Evolutionary conservation across 2,113 vertebrate species (phyloP), one percentile per base, ranked within the genome.

Genomic region (zebrafish (Danio rerio)): DNA sequence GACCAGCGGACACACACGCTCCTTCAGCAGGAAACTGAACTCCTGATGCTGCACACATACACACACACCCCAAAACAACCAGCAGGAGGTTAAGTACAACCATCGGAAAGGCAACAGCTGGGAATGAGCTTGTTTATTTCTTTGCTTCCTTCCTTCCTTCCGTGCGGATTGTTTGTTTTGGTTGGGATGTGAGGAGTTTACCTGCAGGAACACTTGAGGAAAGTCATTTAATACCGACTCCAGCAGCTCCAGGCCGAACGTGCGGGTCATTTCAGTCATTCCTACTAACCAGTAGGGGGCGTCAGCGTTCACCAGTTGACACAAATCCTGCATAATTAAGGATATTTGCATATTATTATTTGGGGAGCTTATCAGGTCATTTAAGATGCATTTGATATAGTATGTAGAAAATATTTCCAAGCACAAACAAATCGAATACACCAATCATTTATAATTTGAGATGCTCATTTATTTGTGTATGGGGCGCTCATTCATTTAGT

Each of bases 241-340:
- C 62, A 99, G 94, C 83, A 99, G 94, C 90, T 99, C 98, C 52
- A 99, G 94, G 72, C 97, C 98, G 90, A 99, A 99, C 0, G 98
- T 99, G 59, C 98, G 92, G 0, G 98, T 99, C 98, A 99, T 99
- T 91, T 99, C 98, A 0, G 97, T 99, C 98, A 99, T 99, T 58
- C 97, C 98, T 84, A 99, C 96, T 0, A 99, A 92, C 98, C 98
- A 99, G 89, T 99, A 99, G 78, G 98, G 98, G 84, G 98, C 98
- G 78, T 99, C 98, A 20, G 98, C 98, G 78, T 99, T 99, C 90
- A 99, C 98, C 79, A 99, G 90, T 87, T 99, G 98, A 90, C 98
- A 99, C 81, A 99, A 91, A 86, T 99, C 98, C 98, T 99, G 88
- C 56, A 86, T 47, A 16, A 85, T 87, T 52, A 7, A 52, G 7